phyloP scores from a whole-genome alignment of 2,888 invertebrate genomes.

The Drosophila antonietae region DNA sequence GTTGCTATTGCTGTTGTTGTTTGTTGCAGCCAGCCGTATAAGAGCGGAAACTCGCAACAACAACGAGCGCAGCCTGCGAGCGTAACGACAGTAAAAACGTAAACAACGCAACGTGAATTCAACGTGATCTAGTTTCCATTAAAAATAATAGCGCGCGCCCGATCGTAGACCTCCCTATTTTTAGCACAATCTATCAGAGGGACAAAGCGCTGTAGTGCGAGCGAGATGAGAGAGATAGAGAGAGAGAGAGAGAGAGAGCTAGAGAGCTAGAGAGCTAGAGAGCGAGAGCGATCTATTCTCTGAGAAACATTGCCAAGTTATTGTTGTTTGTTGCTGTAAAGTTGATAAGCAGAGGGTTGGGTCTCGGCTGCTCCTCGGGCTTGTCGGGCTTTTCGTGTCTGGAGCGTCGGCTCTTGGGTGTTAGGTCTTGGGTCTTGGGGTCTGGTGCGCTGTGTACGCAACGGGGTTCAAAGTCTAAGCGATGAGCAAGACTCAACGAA shows the following conservation, averaged over 20 bases:
- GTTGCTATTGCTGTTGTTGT: slow-evolving; percentile 35
- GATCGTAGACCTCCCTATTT: slow-evolving; percentile 71
- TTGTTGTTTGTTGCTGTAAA: slow-evolving; percentile 12
- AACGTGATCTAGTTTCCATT: slow-evolving; percentile 81
- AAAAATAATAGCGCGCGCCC: slow-evolving; percentile 73
- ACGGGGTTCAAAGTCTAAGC: slow-evolving; percentile 61
- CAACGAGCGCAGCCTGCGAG: slow-evolving; percentile 45
- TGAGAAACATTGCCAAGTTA: slow-evolving; percentile 12
- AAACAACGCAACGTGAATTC: slow-evolving; percentile 74
- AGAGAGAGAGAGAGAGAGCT: too few relatives aligned
- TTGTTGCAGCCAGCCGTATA: slow-evolving; percentile 62
- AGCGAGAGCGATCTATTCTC: slow-evolving; percentile 1
- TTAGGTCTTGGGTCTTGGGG: slow-evolving; percentile 13
- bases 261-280: neutral
- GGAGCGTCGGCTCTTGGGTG: slow-evolving; percentile 9
- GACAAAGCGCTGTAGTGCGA: too few relatives aligned
- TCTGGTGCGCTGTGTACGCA: slow-evolving; percentile 46
- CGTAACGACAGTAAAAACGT: slow-evolving; percentile 66
- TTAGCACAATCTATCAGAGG: slow-evolving; percentile 67
- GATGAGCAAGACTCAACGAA: slow-evolving; percentile 41
- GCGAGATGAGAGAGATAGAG: too few relatives aligned
- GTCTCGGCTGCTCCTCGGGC: slow-evolving; percentile 1
- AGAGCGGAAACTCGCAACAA: slow-evolving; percentile 65
- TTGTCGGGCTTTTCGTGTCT: slow-evolving; percentile 9
- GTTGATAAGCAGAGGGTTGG: slow-evolving; percentile 45